Evolutionary conservation across 2,797 vertebrate species (phyloP).

Genomic region (Oryzias dopingdopingensis): DNA sequence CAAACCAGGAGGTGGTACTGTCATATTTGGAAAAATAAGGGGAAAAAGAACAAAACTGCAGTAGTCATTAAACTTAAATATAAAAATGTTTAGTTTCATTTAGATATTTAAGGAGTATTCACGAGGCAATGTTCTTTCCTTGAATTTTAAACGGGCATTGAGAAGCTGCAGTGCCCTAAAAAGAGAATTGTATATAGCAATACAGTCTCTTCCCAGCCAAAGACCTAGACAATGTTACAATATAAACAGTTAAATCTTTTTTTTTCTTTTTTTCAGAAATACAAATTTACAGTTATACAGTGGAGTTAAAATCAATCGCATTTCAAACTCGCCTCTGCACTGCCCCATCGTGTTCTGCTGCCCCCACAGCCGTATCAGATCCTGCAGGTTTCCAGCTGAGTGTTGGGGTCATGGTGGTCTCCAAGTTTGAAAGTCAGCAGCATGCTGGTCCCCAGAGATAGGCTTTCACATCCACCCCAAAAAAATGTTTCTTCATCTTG

Average conservation of each 20-base stretch:
- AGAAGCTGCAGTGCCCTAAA: slow-evolving; percentile 64
- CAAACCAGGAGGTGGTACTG: slow-evolving; percentile 53
- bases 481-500: slow-evolving; percentile 36
- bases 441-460: slow-evolving; percentile 35
- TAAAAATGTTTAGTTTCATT: slow-evolving; percentile 70
- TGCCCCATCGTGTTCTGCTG: slow-evolving; percentile 45
- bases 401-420: slow-evolving; percentile 35
- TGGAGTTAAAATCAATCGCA: slow-evolving; percentile 75
- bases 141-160: slow-evolving; percentile 42
- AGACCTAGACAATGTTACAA: slow-evolving; percentile 70
- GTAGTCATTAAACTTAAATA: slow-evolving; percentile 76
- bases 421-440: slow-evolving; percentile 31
- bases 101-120: slow-evolving; percentile 57
- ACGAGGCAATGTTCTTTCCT: slow-evolving; percentile 50
- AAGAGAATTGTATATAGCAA: slow-evolving; percentile 66
- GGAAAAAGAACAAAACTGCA: slow-evolving; percentile 54
- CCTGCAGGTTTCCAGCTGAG: slow-evolving; percentile 40
- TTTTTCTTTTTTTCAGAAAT: slow-evolving; percentile 67
- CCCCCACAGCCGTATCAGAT: slow-evolving; percentile 16
- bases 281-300: slow-evolving; percentile 81
- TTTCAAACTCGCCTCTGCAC: slow-evolving; percentile 59
- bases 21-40: slow-evolving; percentile 50
- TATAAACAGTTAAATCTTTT: slow-evolving; percentile 76
- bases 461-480: slow-evolving; percentile 21
- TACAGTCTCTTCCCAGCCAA: slow-evolving; percentile 65